These are phyloP conservation scores for Columba livia DNA, from an alignment of 2,113 vertebrate genomes.

Conservation along the genomic window DNA sequence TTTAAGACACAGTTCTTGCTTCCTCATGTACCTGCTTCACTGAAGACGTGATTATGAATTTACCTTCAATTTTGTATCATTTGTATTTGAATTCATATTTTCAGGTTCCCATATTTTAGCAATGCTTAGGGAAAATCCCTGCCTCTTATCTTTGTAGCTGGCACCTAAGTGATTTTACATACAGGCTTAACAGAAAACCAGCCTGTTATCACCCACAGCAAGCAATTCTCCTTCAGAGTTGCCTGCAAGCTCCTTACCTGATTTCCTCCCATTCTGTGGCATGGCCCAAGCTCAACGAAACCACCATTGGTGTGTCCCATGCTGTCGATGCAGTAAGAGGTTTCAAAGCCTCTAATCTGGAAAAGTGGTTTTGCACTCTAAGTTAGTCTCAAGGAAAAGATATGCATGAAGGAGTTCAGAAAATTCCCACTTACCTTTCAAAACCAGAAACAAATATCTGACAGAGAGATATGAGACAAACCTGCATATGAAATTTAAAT, in stretches of 20 bases:
- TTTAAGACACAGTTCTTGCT: not conserved
- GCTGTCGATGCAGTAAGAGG: conserved; percentile 95
- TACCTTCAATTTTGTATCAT: not conserved
- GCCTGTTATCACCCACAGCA: not conserved
- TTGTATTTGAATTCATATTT: not conserved
- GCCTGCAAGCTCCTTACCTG: conserved; percentile 81
- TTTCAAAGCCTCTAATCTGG: conserved; percentile 91
- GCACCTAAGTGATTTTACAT: not conserved
- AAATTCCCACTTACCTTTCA: not conserved
- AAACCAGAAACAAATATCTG: not conserved
- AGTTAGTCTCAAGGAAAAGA: not conserved
- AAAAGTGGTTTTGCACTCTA: not conserved
- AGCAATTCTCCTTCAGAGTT: not conserved
- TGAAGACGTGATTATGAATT: not conserved
- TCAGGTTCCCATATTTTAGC: not conserved
- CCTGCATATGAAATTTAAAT: not conserved
- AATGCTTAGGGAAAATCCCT: not conserved
- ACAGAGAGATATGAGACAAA: not conserved
- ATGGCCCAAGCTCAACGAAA: conserved; percentile 89
- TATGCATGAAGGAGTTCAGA: not conserved
- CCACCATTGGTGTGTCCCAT: conserved; percentile 97
- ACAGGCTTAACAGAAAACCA: not conserved
- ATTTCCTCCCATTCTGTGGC: conserved; percentile 98
- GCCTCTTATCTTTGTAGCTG: not conserved
- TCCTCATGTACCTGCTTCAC: not conserved